These are phyloP conservation scores for Ophioderma brevispina DNA, from an alignment of 35 echinoderm and acorn worm genomes.

Conservation along the genomic window DNA sequence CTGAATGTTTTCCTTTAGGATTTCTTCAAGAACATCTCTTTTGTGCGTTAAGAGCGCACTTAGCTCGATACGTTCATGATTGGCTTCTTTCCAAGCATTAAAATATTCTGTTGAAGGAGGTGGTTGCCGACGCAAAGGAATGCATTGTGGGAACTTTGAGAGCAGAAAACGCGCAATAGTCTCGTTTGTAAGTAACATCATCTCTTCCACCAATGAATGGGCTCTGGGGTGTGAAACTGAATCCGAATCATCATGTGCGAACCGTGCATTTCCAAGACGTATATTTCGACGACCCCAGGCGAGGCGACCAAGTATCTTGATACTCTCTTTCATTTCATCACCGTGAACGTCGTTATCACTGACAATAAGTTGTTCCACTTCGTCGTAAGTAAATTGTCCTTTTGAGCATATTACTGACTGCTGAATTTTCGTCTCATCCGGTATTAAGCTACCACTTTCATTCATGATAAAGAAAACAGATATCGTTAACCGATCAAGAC, in stretches of 20 bases:
- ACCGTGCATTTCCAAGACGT: conserved; percentile 43
- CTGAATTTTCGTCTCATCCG: not conserved
- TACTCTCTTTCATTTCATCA: not conserved
- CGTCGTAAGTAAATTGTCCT: conserved; percentile 39
- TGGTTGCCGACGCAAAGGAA: conserved; percentile 59
- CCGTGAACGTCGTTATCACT: not conserved
- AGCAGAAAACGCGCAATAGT: conserved; percentile 44
- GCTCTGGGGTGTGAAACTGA: conserved; percentile 20
- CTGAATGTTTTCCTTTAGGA: not conserved
- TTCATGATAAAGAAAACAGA: conserved; percentile 39
- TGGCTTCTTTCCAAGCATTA: conserved; percentile 36
- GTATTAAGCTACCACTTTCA: not conserved
- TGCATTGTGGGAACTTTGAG: conserved; percentile 21
- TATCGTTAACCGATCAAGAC: conserved; percentile 38
- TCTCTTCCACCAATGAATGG: conserved; percentile 84
- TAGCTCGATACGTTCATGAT: conserved; percentile 11
- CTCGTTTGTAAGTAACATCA: conserved; percentile 84
- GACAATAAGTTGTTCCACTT: conserved; percentile 41
- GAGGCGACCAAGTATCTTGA: conserved; percentile 32
- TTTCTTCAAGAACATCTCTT: not conserved
- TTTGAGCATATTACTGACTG: conserved; percentile 50
- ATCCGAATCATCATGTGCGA: conserved; percentile 38
- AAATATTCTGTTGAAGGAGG: conserved; percentile 47
- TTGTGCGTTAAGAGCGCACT: conserved; percentile 15
- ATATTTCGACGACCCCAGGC: conserved; percentile 4